Evolutionary conservation across 1,140 invertebrate genomes (phyloP), one percentile per base, ranked within the genome.

Genomic region (Coelopa frigida): DNA sequence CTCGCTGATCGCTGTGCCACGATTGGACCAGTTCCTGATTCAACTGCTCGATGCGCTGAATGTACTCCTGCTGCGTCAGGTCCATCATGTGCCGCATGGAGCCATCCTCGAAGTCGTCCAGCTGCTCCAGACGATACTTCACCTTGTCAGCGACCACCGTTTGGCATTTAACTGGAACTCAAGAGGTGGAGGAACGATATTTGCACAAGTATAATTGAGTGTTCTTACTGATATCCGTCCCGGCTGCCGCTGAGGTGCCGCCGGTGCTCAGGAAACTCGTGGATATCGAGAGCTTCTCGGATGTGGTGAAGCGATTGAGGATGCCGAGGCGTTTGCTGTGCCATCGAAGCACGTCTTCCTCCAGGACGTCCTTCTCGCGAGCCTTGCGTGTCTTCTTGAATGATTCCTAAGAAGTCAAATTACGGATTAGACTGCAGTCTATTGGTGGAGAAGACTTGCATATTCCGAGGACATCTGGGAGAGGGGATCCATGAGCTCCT

Each of bases 41-140:
- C 3, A 97, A 75, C 70, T 93, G 84, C 56, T 93, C 87, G 46
- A 98, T 90, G 54, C 85, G 78, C 20, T 78, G 78, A 1, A 89
- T 82, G 75, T 94, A 97, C 65, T 98, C 93, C 61, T 93, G 84
- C 66, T 96, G 93, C 5, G 84, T 86, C 26, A 97, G 74, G 58
- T 92, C 85, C 70, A 92, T 82, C 73, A 90, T 85, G 73, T 92
- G 89, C 58, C 84, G 81, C 27, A 92, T 78, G 44, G 84, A 83
- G 7, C 86, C 84, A 71, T 94, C 91, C 65, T 96, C 92, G 74
- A 94, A 89, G 57, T 94, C 88, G 77, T 97, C 93, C 36, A 97
- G 70, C 68, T 97, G 92, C 70, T 97, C 91, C 41, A 97, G 68
- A 35, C 91, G 79, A 63, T 86, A 88, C 70, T 88, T 87, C 0